Evolutionary conservation across 2,888 invertebrate genomes (phyloP).

Genomic region (Coremacera marginata): DNA sequence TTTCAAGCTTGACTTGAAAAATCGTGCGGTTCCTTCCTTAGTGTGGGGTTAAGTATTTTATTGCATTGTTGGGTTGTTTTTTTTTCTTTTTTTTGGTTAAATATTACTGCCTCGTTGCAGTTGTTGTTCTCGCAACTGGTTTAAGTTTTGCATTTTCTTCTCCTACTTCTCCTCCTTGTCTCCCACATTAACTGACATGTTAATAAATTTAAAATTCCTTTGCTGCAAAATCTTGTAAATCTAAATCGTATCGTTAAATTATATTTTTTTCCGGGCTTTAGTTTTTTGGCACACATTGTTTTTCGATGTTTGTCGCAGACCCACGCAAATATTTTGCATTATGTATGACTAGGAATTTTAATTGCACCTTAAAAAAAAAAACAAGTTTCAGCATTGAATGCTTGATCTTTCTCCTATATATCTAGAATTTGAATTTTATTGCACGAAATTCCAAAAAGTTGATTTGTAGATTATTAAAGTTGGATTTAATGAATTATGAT

Average conservation of each 20-base stretch:
- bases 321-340: neutral
- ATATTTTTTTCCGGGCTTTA: slow-evolving; percentile 4
- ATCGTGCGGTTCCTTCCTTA: slow-evolving; percentile 25
- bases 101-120: slow-evolving; percentile 7
- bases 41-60: neutral
- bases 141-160: slow-evolving; percentile 1
- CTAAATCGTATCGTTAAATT: slow-evolving; percentile 4
- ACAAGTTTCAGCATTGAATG: too few species aligned
- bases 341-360: slow-evolving; percentile 22
- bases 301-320: neutral
- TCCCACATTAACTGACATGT: slow-evolving; percentile 13
- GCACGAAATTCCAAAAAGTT: too few species aligned
- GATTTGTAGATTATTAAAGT: too few species aligned
- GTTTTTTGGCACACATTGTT: neutral
- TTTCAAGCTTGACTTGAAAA: neutral
- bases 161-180: neutral
- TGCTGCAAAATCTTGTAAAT: slow-evolving; percentile 10
- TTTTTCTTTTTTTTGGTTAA: neutral
- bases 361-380: slow-evolving; percentile 1
- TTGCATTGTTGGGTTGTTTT: slow-evolving; percentile 6
- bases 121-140: neutral
- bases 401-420: too few species aligned
- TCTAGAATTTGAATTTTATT: too few species aligned
- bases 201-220: slow-evolving; percentile 36
- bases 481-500: too few species aligned